These are phyloP conservation scores for Drosophila orosa DNA, from an alignment of 1,140 invertebrate genomes.

Conservation along the genomic window DNA sequence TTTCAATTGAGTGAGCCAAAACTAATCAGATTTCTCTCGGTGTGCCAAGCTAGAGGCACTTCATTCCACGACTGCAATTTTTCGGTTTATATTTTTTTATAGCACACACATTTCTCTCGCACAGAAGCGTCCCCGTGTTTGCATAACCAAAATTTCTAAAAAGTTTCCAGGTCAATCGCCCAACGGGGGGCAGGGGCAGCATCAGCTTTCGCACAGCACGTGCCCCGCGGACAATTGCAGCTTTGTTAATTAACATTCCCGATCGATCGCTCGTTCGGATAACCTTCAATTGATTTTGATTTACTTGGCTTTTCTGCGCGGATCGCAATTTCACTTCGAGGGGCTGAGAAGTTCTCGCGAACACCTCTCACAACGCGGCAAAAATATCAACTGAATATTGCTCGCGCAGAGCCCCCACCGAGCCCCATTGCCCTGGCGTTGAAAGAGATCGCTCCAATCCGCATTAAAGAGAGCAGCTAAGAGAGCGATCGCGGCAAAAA, in stretches of 20 bases:
- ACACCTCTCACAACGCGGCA: conserved; percentile 36
- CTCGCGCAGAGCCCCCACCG: background rate
- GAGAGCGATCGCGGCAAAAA: conserved; percentile 23
- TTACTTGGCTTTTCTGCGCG: conserved; percentile 35
- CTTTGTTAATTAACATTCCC: conserved; percentile 12
- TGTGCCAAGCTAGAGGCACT: background rate
- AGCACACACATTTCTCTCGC: conserved; percentile 32
- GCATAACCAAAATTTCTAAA: conserved; percentile 68
- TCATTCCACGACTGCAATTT: conserved; percentile 32
- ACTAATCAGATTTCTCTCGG: conserved; percentile 2
- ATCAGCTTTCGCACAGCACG: conserved; percentile 23
- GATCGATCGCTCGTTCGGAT: conserved; percentile 4
- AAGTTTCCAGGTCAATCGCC: conserved; percentile 17
- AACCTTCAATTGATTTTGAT: conserved; percentile 63
- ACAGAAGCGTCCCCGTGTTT: conserved; percentile 49
- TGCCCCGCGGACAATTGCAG: conserved; percentile 5
- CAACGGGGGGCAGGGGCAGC: background rate
- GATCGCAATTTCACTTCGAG: conserved; percentile 27
- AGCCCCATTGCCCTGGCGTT: background rate
- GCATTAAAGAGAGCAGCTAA: conserved; percentile 22
- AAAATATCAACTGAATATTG: conserved; percentile 42
- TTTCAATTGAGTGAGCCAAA: background rate
- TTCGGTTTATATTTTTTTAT: conserved; percentile 23
- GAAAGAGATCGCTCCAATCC: conserved; percentile 13
- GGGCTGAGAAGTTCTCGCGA: conserved; percentile 24